Conservation (phyloP, 2,888 invertebrate genomes). For the Caenorhabditis uteleia region DNA sequence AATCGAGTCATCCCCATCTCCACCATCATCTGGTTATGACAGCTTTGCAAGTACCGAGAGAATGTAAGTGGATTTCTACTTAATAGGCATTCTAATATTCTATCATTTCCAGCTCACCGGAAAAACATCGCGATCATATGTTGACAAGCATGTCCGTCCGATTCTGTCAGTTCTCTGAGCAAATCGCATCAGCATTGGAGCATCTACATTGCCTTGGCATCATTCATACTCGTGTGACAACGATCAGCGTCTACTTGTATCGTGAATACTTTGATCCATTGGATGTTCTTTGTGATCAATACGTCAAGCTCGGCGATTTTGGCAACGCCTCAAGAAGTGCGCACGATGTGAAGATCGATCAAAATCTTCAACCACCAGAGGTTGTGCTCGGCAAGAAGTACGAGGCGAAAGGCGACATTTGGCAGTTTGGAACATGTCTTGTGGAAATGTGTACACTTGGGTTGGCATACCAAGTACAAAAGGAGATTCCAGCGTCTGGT, state of each 20-base stretch:
- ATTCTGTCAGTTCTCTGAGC: conserved; percentile 38
- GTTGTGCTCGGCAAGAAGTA: conserved; percentile 39
- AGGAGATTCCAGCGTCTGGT: conserved; percentile 28
- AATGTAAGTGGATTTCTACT: conserved; percentile 9
- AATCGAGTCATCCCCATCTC: conserved; percentile 32
- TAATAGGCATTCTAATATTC: not conserved
- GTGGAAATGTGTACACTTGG: conserved; percentile 43
- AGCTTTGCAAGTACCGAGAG: conserved; percentile 24
- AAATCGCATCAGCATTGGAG: conserved; percentile 35
- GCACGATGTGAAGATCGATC: conserved; percentile 17
- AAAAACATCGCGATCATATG: not conserved
- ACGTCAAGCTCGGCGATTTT: conserved; percentile 43
- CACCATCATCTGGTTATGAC: conserved; percentile 44
- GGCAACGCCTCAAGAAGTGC: conserved; percentile 22
- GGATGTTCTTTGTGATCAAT: conserved; percentile 43
- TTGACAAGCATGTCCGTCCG: conserved; percentile 11
- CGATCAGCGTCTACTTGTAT: conserved; percentile 35
- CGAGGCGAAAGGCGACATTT: conserved; percentile 42
- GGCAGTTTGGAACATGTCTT: conserved; percentile 47
- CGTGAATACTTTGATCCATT: conserved; percentile 38
- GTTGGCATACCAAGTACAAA: conserved; percentile 19
- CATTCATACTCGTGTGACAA: conserved; percentile 35
- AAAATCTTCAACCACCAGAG: conserved; percentile 39
- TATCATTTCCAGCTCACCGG: conserved; percentile 6
- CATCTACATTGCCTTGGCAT: conserved; percentile 38